Evolutionary conservation across 2,797 vertebrate genomes (phyloP).

Genomic region (Meriones psammophilus): DNA sequence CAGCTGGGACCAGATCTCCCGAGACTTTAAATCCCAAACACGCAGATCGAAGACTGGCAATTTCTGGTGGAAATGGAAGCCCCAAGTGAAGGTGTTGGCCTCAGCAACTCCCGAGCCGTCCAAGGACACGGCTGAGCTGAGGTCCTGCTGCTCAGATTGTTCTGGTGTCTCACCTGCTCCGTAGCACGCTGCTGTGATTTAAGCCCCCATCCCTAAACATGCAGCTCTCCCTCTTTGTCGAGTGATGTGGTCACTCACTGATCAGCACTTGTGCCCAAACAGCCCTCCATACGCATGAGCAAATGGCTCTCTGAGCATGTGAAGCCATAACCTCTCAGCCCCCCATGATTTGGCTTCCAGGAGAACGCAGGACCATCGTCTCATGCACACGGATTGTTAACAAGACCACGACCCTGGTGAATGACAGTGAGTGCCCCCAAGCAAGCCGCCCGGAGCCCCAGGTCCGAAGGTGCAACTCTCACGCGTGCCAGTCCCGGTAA

Average conservation of each 20-base stretch:
- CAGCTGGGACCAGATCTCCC: background rate
- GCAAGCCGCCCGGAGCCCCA: constrained; percentile 93
- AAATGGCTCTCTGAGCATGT: too few relatives aligned
- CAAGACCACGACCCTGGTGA: constrained; percentile 94
- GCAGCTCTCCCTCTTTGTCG: background rate
- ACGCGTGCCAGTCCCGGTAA: constrained; percentile 96
- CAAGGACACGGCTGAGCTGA: background rate
- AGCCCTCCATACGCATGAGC: accelerated
- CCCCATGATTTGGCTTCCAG: constrained; percentile 84
- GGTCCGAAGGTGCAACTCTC: constrained; percentile 94
- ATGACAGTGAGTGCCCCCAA: constrained; percentile 93
- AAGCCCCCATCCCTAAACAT: background rate
- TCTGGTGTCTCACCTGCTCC: background rate
- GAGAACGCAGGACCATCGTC: constrained; percentile 94
- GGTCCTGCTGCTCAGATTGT: background rate
- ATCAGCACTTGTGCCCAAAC: too few relatives aligned
- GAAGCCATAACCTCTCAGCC: background rate
- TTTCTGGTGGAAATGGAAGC: background rate
- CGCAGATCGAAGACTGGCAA: background rate
- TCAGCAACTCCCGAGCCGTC: accelerated
- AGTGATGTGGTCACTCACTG: background rate
- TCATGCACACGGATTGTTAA: constrained; percentile 95
- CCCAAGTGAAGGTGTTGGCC: background rate
- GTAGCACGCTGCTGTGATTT: too few relatives aligned
- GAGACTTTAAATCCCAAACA: background rate